phyloP scores from a whole-genome alignment of 2,797 vertebrate species.

The Takifugu rubripes region DNA sequence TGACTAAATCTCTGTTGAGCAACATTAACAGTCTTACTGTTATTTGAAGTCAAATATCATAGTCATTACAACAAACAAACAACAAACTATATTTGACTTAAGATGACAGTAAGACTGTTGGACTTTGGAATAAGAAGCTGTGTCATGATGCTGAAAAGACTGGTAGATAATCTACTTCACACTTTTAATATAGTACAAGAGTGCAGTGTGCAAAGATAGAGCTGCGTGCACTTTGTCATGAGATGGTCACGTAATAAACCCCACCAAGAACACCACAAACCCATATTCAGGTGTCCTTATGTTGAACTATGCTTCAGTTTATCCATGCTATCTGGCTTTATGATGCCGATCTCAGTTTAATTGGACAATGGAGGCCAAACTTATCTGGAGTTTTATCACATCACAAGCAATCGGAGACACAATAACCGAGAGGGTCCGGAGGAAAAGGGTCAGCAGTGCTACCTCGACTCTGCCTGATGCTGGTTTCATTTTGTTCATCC shows the following conservation, averaged over 20 bases:
- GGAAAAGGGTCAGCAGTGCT: constrained; percentile 3
- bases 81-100: too few relatives aligned
- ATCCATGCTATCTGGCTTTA: constrained; percentile 36
- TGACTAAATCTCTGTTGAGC: too few relatives aligned
- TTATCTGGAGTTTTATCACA: constrained; percentile 16
- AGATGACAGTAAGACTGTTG: too few relatives aligned
- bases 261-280: constrained; percentile 1
- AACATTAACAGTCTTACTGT: too few relatives aligned
- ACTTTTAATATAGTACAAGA: constrained; percentile 53
- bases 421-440: background rate
- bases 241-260: constrained; percentile 29
- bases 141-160: constrained; percentile 46
- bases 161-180: constrained; percentile 49
- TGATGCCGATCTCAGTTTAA: constrained; percentile 20
- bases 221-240: constrained; percentile 36
- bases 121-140: constrained; percentile 7
- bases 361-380: constrained; percentile 31
- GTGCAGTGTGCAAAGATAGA: constrained; percentile 32
- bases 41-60: too few relatives aligned
- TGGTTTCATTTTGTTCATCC: too few relatives aligned
- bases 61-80: too few relatives aligned
- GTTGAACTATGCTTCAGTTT: constrained; percentile 17
- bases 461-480: too few relatives aligned
- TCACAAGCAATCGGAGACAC: background rate
- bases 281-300: constrained; percentile 9